Evolutionary conservation across 2,113 vertebrate species (phyloP).

Genomic region (Mionectes macconnelli): DNA sequence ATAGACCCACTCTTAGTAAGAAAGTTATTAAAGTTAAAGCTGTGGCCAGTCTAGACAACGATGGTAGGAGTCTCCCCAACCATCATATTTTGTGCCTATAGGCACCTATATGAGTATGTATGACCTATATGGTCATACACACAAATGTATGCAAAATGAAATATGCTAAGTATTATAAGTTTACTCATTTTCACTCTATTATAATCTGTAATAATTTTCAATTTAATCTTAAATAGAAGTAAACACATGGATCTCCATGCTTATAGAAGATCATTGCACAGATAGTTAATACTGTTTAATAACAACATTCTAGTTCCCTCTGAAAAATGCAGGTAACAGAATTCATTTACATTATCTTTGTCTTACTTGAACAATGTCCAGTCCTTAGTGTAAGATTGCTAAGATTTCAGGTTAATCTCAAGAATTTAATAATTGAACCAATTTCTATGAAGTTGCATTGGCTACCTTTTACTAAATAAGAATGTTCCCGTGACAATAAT

Average conservation of each 20-base stretch:
- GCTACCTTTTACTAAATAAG: not conserved
- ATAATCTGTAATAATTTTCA: not conserved
- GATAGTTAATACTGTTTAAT: not conserved
- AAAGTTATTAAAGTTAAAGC: not conserved
- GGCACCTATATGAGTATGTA: not conserved
- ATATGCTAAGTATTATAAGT: not conserved
- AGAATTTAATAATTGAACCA: not conserved
- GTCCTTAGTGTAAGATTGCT: not conserved
- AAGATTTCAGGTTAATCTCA: not conserved
- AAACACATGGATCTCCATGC: not conserved
- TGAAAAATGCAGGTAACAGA: not conserved
- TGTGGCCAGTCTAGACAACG: not conserved
- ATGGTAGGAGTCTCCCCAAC: not conserved
- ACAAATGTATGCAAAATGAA: not conserved
- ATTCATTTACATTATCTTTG: not conserved
- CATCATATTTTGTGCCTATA: not conserved
- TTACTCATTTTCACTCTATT: not conserved
- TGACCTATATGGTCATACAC: not conserved
- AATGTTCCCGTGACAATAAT: fast-evolving
- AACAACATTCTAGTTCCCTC: not conserved
- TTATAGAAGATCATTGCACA: not conserved
- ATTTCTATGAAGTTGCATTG: not conserved
- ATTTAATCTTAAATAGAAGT: not conserved
- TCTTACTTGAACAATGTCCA: not conserved
- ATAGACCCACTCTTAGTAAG: fast-evolving